phyloP scores from a whole-genome alignment of 2,113 vertebrate species.

The Toxotes jaculatrix region DNA sequence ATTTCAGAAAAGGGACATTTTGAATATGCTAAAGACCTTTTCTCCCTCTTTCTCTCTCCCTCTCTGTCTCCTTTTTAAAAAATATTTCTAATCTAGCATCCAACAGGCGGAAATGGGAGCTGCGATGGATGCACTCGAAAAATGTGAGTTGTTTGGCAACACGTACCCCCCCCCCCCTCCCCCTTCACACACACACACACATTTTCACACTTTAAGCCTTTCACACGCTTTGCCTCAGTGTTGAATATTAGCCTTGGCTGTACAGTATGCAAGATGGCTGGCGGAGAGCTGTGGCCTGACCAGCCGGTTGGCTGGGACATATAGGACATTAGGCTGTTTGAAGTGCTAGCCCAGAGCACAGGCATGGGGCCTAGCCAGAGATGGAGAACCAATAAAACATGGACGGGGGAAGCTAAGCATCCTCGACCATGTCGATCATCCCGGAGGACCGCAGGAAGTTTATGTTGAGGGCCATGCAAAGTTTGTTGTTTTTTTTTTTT shows the following conservation, averaged over 20 bases:
- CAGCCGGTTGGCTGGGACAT: slow-evolving; percentile 68
- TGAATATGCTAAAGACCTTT: slow-evolving; percentile 69
- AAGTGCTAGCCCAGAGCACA: slow-evolving; percentile 70
- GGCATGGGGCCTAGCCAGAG: slow-evolving; percentile 52
- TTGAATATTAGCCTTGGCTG: slow-evolving; percentile 69
- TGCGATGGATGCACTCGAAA: slow-evolving; percentile 98
- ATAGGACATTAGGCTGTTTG: slow-evolving; percentile 71
- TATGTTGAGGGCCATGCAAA: slow-evolving; percentile 40
- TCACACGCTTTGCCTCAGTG: slow-evolving; percentile 51
- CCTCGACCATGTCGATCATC: slow-evolving; percentile 47
- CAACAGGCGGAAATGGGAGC: slow-evolving; percentile 99
- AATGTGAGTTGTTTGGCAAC: slow-evolving; percentile 90
- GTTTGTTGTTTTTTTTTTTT: slow-evolving; percentile 25
- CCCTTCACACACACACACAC: slow-evolving; percentile 18
- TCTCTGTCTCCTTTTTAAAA: slow-evolving; percentile 37
- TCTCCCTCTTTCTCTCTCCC: slow-evolving; percentile 17
- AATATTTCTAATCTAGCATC: slow-evolving; percentile 87
- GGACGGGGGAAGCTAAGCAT: slow-evolving; percentile 38
- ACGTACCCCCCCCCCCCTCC: not conserved
- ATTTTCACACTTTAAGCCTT: slow-evolving; percentile 53
- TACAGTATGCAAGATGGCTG: slow-evolving; percentile 64
- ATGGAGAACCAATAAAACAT: slow-evolving; percentile 39
- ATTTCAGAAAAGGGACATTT: slow-evolving; percentile 54
- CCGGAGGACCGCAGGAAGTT: slow-evolving; percentile 40
- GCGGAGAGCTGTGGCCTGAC: slow-evolving; percentile 61